Percentiles rank a stretch among this genome's conserved stretches.
These are phyloP conservation scores for Silurus glanis DNA, from an alignment of 2,113 vertebrate genomes.

Conservation along the genomic window DNA sequence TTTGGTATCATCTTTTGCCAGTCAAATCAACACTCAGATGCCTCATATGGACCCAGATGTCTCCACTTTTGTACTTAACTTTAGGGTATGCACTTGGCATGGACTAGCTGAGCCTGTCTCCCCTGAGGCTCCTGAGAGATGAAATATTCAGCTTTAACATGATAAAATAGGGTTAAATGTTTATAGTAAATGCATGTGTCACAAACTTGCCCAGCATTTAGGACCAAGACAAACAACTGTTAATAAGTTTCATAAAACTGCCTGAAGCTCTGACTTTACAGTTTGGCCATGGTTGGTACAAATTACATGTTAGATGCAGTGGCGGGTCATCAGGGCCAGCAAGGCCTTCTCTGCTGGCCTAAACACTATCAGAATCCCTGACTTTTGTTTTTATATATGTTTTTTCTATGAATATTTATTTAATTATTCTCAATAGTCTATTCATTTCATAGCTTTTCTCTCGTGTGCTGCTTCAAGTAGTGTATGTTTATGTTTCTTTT, in stretches of 20 bases:
- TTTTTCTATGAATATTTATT: too few relatives aligned
- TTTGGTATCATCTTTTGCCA: neutral
- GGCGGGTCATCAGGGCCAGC: too few relatives aligned
- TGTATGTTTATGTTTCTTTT: too few relatives aligned
- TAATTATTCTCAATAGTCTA: too few relatives aligned
- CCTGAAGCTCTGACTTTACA: neutral
- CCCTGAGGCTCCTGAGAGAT: neutral
- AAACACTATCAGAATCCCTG: too few relatives aligned
- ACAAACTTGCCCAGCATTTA: neutral
- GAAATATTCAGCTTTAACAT: conserved; percentile 1
- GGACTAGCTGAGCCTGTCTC: neutral
- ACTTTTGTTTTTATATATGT: too few relatives aligned
- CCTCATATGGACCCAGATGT: neutral
- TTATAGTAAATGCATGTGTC: neutral
- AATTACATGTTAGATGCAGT: neutral
- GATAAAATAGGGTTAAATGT: neutral
- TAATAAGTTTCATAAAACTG: neutral
- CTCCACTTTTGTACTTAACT: neutral
- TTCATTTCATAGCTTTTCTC: too few relatives aligned
- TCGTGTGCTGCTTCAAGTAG: too few relatives aligned
- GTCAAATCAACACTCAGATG: neutral
- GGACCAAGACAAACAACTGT: conserved; percentile 13
- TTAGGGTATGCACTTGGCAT: conserved; percentile 13
- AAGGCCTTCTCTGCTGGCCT: too few relatives aligned
- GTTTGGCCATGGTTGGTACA: neutral